Conservation (phyloP, 2,113 vertebrate species). For the Percina caprodes region DNA sequence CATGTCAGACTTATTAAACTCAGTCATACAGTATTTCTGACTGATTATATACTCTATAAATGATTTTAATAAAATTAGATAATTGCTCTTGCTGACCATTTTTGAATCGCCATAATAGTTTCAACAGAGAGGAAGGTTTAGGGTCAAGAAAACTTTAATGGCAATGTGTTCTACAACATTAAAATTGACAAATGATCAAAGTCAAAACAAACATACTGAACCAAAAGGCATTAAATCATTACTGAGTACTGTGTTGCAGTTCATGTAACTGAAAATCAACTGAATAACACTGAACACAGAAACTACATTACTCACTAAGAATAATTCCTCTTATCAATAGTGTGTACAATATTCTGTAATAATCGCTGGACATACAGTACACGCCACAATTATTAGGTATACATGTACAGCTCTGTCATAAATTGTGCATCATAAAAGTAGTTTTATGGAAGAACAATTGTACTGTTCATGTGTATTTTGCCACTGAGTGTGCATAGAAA, state of each 20-base stretch:
- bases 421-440: not conserved
- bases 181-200: not conserved
- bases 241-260: not conserved
- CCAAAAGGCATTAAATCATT: not conserved
- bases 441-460: not conserved
- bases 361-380: not conserved
- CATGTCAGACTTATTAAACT: not conserved
- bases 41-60: not conserved
- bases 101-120: not conserved
- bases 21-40: not conserved
- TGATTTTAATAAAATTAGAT: not conserved
- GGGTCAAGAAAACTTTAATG: constrained; percentile 18
- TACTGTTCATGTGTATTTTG: not conserved
- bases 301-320: not conserved
- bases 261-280: not conserved
- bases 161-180: not conserved
- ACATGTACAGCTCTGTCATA: not conserved
- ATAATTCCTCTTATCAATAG: not conserved
- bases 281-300: not conserved
- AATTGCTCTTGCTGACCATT: not conserved
- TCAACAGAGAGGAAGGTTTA: not conserved
- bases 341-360: not conserved
- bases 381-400: not conserved
- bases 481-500: not conserved
- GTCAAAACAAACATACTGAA: not conserved